Conservation (phyloP, 2,113 vertebrate genomes). For the Todiramphus saurophagus region DNA sequence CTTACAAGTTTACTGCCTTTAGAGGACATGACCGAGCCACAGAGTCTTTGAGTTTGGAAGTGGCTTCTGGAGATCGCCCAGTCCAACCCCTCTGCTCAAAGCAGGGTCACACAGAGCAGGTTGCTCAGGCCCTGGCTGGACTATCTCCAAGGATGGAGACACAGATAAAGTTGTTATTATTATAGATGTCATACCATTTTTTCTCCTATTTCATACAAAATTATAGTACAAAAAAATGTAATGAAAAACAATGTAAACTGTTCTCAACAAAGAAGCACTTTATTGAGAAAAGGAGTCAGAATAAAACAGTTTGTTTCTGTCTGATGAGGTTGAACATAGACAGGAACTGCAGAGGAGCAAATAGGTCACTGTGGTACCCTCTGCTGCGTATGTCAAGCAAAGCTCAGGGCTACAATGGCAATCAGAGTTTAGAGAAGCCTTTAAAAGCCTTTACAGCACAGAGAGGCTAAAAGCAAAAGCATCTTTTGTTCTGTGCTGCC, state of each 20-base stretch:
- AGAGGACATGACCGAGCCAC: not conserved
- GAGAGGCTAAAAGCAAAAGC: not conserved
- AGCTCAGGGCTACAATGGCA: not conserved
- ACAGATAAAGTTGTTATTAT: not conserved
- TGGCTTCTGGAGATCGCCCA: not conserved
- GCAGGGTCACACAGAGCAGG: not conserved
- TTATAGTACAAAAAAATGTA: not conserved
- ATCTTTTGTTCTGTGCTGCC: no score
- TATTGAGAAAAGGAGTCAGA: not conserved
- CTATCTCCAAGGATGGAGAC: not conserved
- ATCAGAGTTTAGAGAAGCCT: fast-evolving
- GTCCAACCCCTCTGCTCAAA: not conserved
- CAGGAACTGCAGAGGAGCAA: not conserved
- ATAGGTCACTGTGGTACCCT: not conserved
- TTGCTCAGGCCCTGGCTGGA: not conserved
- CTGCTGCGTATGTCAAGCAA: fast-evolving
- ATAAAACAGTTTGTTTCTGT: not conserved
- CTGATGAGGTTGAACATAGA: not conserved
- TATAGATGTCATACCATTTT: no score
- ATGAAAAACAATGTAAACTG: not conserved
- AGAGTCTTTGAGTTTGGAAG: not conserved
- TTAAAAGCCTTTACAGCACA: not conserved
- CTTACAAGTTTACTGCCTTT: not conserved
- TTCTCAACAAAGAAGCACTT: not conserved
- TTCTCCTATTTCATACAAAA: not conserved